Percentiles rank a stretch among this genome's conserved stretches.
phyloP scores from a whole-genome alignment of 2,888 invertebrate species.

The Apamea anceps region DNA sequence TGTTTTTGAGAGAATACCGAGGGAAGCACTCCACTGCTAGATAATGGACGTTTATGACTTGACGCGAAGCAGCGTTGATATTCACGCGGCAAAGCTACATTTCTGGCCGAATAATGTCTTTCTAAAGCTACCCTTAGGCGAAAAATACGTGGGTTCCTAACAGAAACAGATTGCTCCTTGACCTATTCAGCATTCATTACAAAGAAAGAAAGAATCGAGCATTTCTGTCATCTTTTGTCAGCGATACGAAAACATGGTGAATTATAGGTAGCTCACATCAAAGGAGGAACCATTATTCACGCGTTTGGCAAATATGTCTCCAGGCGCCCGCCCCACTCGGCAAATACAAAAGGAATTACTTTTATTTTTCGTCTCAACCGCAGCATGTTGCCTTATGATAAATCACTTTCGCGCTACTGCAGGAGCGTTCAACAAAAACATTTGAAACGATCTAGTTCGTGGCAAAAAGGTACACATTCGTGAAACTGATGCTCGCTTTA shows the following conservation, averaged over 20 bases:
- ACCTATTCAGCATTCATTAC: constrained; percentile 46
- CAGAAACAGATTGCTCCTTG: constrained; percentile 27
- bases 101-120: constrained; percentile 37
- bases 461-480: constrained; percentile 81
- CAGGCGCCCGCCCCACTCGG: constrained; percentile 75
- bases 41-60: constrained; percentile 65
- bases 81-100: constrained; percentile 46
- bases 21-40: constrained; percentile 59
- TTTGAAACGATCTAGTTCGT: constrained; percentile 76
- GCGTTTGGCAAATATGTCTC: constrained; percentile 86
- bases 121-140: background rate
- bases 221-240: constrained; percentile 63
- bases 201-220: constrained; percentile 24
- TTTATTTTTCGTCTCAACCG: constrained; percentile 87
- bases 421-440: constrained; percentile 82
- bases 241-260: constrained; percentile 67
- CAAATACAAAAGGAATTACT: constrained; percentile 88
- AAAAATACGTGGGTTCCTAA: constrained; percentile 21
- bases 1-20: constrained; percentile 64
- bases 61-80: constrained; percentile 53
- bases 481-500: constrained; percentile 75
- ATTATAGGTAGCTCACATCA: constrained; percentile 70
- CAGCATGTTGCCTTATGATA: constrained; percentile 88
- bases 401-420: constrained; percentile 85
- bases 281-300: constrained; percentile 82